phyloP scores from a whole-genome alignment of 2,113 vertebrate genomes.

The Rhegmatorhina hoffmannsi region DNA sequence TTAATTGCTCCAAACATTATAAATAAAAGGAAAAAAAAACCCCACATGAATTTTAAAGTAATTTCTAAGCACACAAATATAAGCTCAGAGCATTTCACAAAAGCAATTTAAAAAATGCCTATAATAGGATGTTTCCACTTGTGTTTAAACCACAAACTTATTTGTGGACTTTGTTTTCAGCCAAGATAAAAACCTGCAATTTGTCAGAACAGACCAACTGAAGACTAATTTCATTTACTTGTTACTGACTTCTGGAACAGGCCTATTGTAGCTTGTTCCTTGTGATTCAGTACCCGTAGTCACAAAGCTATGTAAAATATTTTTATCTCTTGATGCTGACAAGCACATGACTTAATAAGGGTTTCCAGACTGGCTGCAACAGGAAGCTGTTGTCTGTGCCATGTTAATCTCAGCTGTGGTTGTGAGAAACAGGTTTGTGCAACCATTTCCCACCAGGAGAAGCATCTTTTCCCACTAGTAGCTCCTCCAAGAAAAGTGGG shows the following conservation, averaged over 20 bases:
- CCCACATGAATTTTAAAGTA: neutral
- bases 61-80: neutral
- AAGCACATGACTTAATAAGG: neutral
- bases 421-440: neutral
- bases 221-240: neutral
- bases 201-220: neutral
- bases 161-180: neutral
- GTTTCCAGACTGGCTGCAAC: neutral
- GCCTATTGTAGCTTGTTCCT: neutral
- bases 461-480: neutral
- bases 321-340: neutral
- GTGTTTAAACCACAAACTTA: neutral
- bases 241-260: neutral
- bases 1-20: neutral
- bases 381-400: neutral
- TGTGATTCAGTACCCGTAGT: neutral
- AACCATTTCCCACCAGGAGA: neutral
- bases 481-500: neutral
- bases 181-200: neutral
- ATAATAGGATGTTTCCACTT: neutral
- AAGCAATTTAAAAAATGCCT: neutral
- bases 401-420: neutral
- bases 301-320: neutral
- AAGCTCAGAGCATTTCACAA: neutral
- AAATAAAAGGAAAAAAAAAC: neutral